Conservation (phyloP, 2,888 invertebrate species). For the Thalpophila matura region DNA sequence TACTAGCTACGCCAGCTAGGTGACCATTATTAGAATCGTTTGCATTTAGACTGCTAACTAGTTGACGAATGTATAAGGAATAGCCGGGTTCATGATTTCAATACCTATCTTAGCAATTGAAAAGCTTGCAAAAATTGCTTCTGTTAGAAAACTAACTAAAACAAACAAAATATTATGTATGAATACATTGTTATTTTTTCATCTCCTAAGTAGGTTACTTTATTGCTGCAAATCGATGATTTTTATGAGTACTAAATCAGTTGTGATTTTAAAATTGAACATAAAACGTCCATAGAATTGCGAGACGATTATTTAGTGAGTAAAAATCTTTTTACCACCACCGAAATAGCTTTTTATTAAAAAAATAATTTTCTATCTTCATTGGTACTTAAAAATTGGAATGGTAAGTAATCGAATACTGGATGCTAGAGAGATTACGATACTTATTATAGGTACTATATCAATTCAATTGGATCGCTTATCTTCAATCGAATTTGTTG, state of each 20-base stretch:
- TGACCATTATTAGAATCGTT: no score
- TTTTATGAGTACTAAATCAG: constrained; percentile 18
- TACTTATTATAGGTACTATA: constrained; percentile 8
- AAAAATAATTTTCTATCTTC: constrained; percentile 39
- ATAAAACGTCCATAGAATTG: constrained; percentile 25
- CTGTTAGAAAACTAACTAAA: no score
- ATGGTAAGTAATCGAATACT: constrained; percentile 9
- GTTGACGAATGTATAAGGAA: no score
- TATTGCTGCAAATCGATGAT: constrained; percentile 18
- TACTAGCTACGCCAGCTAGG: no score
- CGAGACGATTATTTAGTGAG: constrained; percentile 34
- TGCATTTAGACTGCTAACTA: no score
- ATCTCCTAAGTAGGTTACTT: background rate
- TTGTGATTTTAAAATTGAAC: constrained; percentile 35
- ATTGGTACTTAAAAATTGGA: constrained; percentile 19
- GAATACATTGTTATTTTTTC: background rate
- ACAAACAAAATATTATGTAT: background rate
- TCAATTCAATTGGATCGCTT: background rate
- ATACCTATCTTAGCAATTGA: no score
- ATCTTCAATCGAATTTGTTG: no score
- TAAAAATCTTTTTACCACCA: constrained; percentile 23
- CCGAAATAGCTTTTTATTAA: constrained; percentile 30
- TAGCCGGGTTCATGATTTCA: no score
- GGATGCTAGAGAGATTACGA: background rate
- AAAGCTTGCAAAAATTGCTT: no score